A percentile compares a stretch with the other conserved stretches of the same genome.
These are phyloP conservation scores for Artibeus jamaicensis DNA, from an alignment of 2,797 vertebrate species.

Conservation along the genomic window DNA sequence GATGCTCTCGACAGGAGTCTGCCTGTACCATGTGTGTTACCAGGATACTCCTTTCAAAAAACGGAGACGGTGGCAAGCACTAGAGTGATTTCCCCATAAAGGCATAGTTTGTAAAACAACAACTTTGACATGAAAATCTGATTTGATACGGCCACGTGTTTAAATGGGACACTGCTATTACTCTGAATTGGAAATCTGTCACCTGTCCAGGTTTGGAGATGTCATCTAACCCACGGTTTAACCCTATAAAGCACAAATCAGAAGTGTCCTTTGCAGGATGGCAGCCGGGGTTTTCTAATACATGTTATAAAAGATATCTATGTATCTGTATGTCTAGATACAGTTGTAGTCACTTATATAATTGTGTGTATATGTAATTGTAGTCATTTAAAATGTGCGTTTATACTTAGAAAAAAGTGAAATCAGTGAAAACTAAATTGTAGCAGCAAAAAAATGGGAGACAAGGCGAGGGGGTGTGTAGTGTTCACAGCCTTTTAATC, in stretches of 20 bases:
- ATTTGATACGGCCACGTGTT: not conserved
- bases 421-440: not conserved
- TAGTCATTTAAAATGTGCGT: not conserved
- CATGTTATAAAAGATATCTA: not conserved
- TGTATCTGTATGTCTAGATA: too few relatives aligned
- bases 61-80: not conserved
- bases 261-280: not conserved
- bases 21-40: not conserved
- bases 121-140: not conserved
- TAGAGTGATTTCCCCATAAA: not conserved
- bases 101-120: not conserved
- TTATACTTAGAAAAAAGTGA: not conserved
- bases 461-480: not conserved
- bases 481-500: not conserved
- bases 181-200: not conserved
- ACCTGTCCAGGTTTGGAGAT: not conserved
- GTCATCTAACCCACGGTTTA: not conserved
- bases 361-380: not conserved
- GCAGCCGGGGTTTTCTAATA: not conserved
- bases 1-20: not conserved
- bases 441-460: not conserved
- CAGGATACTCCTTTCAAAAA: not conserved
- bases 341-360: not conserved
- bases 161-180: not conserved
- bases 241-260: not conserved